These are phyloP conservation scores for Tachina lurida DNA, from an alignment of 2,888 invertebrate species.

Conservation along the genomic window DNA sequence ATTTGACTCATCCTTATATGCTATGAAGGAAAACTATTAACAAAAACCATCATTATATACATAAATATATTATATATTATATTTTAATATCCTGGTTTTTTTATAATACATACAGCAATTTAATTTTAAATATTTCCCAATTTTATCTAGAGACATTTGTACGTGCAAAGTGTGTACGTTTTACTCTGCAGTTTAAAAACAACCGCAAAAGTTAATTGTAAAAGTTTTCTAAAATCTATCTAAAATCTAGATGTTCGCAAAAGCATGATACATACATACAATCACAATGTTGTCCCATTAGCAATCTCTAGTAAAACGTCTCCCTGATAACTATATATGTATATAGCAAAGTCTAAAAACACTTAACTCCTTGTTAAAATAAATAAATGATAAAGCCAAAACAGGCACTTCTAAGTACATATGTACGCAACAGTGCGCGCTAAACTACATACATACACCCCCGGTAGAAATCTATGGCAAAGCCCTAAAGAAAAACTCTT, in stretches of 20 bases:
- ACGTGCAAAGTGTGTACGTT: not conserved
- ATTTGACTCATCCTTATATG: too few relatives aligned
- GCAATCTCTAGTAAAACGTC: not conserved
- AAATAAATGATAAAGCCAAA: constrained; percentile 33
- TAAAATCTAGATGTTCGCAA: not conserved
- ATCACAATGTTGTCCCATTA: not conserved
- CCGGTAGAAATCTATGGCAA: not conserved
- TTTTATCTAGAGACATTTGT: not conserved
- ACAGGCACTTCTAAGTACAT: constrained; percentile 4
- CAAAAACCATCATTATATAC: too few relatives aligned
- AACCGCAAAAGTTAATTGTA: constrained; percentile 65
- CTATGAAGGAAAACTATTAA: too few relatives aligned
- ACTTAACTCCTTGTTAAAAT: constrained; percentile 43
- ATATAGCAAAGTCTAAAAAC: constrained; percentile 28
- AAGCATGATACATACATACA: not conserved
- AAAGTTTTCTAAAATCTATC: constrained; percentile 45
- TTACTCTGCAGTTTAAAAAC: not conserved
- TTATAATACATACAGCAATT: too few relatives aligned
- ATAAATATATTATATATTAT: too few relatives aligned
- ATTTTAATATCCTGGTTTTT: too few relatives aligned
- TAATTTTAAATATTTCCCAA: too few relatives aligned
- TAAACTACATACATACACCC: constrained; percentile 1
- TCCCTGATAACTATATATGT: not conserved
- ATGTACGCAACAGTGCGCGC: not conserved
- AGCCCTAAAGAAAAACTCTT: constrained; percentile 28